These are phyloP conservation scores for Phenganax stokvisi DNA, from an alignment of 92 coral and sea anemone genomes.

Conservation along the genomic window DNA sequence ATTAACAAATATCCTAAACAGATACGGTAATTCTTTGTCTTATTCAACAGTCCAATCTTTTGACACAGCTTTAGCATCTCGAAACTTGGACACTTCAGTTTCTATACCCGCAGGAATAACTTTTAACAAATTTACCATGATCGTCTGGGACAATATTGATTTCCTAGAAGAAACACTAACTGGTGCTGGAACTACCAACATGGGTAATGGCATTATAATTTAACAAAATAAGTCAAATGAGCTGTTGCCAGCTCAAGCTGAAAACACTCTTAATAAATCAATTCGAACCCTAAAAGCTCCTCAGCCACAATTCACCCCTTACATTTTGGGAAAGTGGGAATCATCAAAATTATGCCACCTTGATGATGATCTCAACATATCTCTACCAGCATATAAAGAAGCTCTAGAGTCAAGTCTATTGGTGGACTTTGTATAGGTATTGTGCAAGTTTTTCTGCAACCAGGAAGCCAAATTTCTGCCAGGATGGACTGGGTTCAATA, in stretches of 20 bases:
- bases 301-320: background rate
- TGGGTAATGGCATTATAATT: background rate
- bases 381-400: background rate
- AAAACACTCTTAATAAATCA: background rate
- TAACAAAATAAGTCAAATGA: background rate
- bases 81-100: background rate
- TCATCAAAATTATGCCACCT: background rate
- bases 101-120: background rate
- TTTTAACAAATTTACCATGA: background rate
- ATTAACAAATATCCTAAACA: background rate
- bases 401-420: background rate
- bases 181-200: background rate
- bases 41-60: background rate
- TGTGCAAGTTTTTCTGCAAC: background rate
- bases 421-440: background rate
- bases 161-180: slow-evolving; percentile 1
- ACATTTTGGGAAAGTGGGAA: background rate
- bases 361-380: background rate
- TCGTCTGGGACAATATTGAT: background rate
- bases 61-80: background rate
- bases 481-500: no score
- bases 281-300: background rate
- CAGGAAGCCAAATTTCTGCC: background rate
- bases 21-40: background rate
- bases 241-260: background rate